Evolutionary conservation across 2,797 vertebrate species (phyloP).

Genomic region (Sebastes melanostomus): DNA sequence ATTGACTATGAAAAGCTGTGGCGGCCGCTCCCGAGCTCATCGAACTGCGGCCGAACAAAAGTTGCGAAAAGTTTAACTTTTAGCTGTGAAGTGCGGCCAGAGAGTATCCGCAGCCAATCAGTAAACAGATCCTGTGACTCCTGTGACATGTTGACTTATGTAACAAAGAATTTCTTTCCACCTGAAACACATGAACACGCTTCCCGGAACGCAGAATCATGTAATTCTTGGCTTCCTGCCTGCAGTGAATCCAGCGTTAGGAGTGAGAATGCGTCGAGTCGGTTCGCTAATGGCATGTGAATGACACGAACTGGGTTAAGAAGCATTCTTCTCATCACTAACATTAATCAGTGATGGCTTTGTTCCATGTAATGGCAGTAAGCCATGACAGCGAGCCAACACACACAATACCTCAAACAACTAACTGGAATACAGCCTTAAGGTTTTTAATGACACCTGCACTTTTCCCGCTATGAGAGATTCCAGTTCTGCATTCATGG

Average conservation of each 20-base stretch:
- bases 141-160: too few species aligned
- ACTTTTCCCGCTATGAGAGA: background rate
- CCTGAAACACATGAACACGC: too few species aligned
- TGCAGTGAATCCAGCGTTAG: fast-evolving
- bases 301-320: background rate
- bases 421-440: background rate
- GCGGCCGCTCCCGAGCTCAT: too few species aligned
- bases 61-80: too few species aligned
- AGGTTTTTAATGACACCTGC: background rate
- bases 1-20: too few species aligned
- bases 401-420: background rate
- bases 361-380: background rate
- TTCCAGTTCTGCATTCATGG: background rate
- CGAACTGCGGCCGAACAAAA: too few species aligned
- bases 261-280: too few species aligned
- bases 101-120: too few species aligned
- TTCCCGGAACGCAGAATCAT: fast-evolving
- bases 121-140: too few species aligned
- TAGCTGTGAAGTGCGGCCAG: fast-evolving
- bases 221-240: too few species aligned
- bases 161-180: too few species aligned
- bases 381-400: background rate
- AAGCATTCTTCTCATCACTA: background rate
- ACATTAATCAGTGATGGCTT: background rate
- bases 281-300: background rate